Percentiles rank a stretch among this genome's conserved stretches.
These are phyloP conservation scores for Drosophila paranaensis DNA, from an alignment of 2,888 invertebrate genomes.

Conservation along the genomic window DNA sequence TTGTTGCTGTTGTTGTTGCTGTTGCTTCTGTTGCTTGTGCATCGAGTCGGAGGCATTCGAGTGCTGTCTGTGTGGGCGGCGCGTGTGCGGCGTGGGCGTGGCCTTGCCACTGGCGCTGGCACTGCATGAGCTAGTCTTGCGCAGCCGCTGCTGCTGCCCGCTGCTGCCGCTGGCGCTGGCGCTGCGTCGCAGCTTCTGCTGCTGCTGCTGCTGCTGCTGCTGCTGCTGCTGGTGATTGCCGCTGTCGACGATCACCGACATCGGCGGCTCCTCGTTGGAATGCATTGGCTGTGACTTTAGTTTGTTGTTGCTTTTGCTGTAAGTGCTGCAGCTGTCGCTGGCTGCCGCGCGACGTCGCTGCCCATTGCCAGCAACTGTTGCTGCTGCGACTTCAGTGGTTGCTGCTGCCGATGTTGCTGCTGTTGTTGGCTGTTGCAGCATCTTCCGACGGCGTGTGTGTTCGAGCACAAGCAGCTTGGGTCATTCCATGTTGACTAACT, in stretches of 20 bases:
- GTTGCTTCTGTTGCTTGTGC: slow-evolving; percentile 29
- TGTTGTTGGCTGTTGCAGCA: slow-evolving; percentile 62
- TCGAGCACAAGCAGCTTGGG: slow-evolving; percentile 43
- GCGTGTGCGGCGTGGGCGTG: slow-evolving; percentile 45
- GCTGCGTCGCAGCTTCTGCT: slow-evolving; percentile 48
- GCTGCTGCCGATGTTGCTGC: slow-evolving; percentile 23
- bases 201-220: slow-evolving; percentile 23
- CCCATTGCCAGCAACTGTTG: slow-evolving; percentile 49
- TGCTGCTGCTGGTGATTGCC: slow-evolving; percentile 36
- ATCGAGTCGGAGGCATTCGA: slow-evolving; percentile 59
- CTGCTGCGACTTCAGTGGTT: slow-evolving; percentile 5
- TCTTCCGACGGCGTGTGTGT: slow-evolving; percentile 51
- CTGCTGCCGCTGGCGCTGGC: slow-evolving; percentile 35
- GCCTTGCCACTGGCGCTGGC: slow-evolving; percentile 37
- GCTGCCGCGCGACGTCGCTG: slow-evolving; percentile 73
- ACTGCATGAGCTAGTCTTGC: slow-evolving; percentile 80
- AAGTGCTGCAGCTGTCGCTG: slow-evolving; percentile 46
- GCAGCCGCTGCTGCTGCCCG: slow-evolving; percentile 56
- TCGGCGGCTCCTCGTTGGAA: slow-evolving; percentile 80
- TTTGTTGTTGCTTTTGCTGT: slow-evolving; percentile 42
- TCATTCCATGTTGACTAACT: slow-evolving; percentile 62
- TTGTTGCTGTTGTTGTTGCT: slow-evolving; percentile 26
- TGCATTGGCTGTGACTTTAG: slow-evolving; percentile 73
- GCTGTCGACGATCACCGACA: slow-evolving; percentile 70
- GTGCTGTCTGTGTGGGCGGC: slow-evolving; percentile 47